phyloP scores from a whole-genome alignment of 2,113 vertebrate genomes.

The Tichodroma muraria region DNA sequence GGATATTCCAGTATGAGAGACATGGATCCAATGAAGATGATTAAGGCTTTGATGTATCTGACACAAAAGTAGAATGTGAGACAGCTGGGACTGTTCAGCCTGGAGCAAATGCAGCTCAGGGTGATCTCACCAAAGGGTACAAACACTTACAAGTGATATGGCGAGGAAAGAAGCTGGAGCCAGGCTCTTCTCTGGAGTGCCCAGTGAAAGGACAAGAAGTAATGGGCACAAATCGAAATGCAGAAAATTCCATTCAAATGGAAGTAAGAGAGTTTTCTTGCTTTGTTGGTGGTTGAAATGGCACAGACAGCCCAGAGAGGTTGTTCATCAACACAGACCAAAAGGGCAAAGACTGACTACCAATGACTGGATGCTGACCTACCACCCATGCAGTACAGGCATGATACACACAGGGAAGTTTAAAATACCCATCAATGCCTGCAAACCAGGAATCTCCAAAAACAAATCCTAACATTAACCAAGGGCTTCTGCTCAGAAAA shows the following conservation, averaged over 20 bases:
- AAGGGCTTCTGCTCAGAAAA: background rate
- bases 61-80: background rate
- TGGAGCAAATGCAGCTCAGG: background rate
- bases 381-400: background rate
- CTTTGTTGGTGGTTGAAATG: background rate
- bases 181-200: background rate
- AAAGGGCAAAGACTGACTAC: background rate
- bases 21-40: background rate
- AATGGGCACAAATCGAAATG: background rate
- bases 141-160: background rate
- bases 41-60: background rate
- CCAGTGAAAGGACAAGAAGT: background rate
- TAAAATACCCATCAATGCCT: background rate
- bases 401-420: background rate
- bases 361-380: background rate
- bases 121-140: background rate
- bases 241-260: background rate
- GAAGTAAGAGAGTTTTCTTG: background rate
- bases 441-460: background rate
- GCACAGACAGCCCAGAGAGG: background rate
- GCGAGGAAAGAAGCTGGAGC: background rate
- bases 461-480: background rate
- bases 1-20: background rate
- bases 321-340: background rate
- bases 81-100: background rate